A percentile compares a stretch with the other conserved stretches of the same genome.
These are phyloP conservation scores for Calcarius lapponicus DNA, from an alignment of 2,797 vertebrate genomes.

Conservation along the genomic window DNA sequence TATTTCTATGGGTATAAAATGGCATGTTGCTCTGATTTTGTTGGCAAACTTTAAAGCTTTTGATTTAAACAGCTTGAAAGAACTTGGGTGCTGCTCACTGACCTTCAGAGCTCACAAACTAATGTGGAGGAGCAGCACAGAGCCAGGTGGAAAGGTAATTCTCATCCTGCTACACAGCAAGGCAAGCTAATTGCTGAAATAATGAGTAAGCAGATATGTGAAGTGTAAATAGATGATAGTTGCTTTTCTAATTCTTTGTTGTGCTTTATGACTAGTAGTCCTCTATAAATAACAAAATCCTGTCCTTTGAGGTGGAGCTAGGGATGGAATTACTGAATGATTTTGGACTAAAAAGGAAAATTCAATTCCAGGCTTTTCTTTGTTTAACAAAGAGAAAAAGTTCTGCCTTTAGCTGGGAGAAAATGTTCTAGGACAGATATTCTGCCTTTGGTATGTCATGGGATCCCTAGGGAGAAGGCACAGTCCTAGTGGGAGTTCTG, in stretches of 20 bases:
- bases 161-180: background rate
- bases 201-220: background rate
- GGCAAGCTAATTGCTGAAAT: background rate
- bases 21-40: background rate
- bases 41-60: background rate
- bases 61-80: background rate
- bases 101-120: background rate
- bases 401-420: slow-evolving; percentile 27
- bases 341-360: background rate
- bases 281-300: background rate
- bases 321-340: background rate
- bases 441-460: slow-evolving; percentile 17
- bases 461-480: slow-evolving; percentile 34
- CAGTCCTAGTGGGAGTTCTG: background rate
- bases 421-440: slow-evolving; percentile 49
- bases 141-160: background rate
- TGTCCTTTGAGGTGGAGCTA: background rate
- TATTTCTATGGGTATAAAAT: background rate
- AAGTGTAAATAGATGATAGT: background rate
- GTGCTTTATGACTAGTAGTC: background rate
- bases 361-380: background rate
- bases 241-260: background rate
- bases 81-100: background rate
- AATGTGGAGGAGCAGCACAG: background rate
- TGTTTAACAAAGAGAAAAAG: background rate